Evolutionary conservation across 2,113 vertebrate species (phyloP).

Genomic region (Ctenomys sociabilis): DNA sequence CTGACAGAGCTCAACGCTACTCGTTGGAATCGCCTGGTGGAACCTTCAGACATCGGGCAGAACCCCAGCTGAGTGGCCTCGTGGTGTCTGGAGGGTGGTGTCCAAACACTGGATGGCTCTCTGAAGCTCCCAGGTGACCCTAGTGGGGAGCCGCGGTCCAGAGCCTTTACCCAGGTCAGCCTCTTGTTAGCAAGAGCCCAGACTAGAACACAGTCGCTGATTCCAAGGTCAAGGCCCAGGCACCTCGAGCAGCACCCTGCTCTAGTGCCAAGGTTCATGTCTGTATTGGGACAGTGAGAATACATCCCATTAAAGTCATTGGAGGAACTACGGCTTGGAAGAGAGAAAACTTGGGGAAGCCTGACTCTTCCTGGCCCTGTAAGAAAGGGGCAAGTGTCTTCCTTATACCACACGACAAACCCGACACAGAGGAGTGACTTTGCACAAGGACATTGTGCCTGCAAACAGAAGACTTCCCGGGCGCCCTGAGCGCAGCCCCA

Average conservation of each 20-base stretch:
- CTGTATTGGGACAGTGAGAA: background rate
- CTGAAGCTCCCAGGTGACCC: background rate
- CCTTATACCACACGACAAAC: background rate
- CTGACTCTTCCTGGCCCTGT: background rate
- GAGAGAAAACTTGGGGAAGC: background rate
- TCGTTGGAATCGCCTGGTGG: background rate
- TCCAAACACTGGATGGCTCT: background rate
- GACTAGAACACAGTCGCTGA: background rate
- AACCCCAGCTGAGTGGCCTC: background rate
- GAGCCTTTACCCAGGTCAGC: background rate
- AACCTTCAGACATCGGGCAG: background rate
- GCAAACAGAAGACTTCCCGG: background rate
- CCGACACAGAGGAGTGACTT: background rate
- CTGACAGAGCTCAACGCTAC: background rate
- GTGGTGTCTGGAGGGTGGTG: background rate
- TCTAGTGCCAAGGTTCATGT: background rate
- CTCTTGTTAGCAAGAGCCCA: background rate
- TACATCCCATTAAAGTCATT: background rate
- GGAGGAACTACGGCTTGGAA: background rate
- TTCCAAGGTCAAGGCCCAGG: background rate
- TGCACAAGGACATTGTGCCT: background rate
- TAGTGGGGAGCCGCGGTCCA: background rate
- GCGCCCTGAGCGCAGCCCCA: background rate
- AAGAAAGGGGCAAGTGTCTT: background rate
- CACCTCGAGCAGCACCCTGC: background rate